Base-by-base conservation (phyloP, 2,797 vertebrate genomes). In the Sebastes trivittatus region DNA sequence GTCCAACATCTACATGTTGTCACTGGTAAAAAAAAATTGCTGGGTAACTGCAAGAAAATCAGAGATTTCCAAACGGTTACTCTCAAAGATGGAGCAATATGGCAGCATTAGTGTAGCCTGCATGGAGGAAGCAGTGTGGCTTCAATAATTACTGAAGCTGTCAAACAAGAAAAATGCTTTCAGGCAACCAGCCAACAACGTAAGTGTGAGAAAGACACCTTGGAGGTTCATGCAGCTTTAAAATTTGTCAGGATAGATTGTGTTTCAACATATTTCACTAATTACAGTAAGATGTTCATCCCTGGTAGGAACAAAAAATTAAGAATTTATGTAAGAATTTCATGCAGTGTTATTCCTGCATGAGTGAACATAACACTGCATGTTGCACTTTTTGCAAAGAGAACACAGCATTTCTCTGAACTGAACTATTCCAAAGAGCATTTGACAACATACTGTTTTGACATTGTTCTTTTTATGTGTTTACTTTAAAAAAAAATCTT, bases 391-490 rank as follows among this genome's bases (percentile, higher is more conserved):
- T 56, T 30, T 30, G 22, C 52, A 25, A n/a, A 78, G 20, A 70
- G 11, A 72, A 20, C 29, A 5, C 32, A 60, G 13, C 49, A 54
- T 25, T 34, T 42, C 38, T 42, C 0, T 79, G 36, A 63, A 46
- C 38, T 66, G 3, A 80, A 30, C 55, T 67, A 32, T 75, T 87
- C 59, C 66, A 70, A 52, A 76, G 46, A 92, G 72, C 64, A 13
- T 83, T 91, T 91, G 69, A 76, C 55, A 80, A 78, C 49, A 74
- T 34, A 54, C 25, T 56, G 52, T 84, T 90, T 79, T 91, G 74
- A 89, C 79, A 83, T 82, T 76, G 30, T 84, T 86, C 72, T 89
- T 89, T 90, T 84, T 70, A 78, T 86, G 79, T 70, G 72, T 91
- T 91, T 82, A 79, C 82, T 85, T 83, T 83, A 9, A 69, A 89